Evolutionary conservation across 2,888 invertebrate genomes (phyloP).

Genomic region (Ethmia dodecea): DNA sequence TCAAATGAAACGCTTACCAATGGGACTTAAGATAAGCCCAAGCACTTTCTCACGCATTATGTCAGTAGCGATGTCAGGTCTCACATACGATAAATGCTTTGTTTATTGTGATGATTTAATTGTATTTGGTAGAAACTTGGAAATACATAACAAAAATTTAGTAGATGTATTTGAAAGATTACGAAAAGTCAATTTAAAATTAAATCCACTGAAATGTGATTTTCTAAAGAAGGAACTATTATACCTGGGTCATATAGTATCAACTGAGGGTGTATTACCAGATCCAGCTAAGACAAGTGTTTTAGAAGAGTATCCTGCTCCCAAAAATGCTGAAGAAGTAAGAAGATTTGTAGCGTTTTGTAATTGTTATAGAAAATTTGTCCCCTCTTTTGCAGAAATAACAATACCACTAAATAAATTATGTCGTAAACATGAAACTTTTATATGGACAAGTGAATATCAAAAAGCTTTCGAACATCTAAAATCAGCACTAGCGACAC

Average conservation of each 20-base stretch:
- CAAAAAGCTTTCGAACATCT: neutral
- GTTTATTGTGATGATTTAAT: conserved; percentile 8
- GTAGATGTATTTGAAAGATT: conserved; percentile 4
- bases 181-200: conserved; percentile 9
- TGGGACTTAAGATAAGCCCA: conserved; percentile 12
- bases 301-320: conserved; percentile 9
- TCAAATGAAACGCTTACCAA: conserved; percentile 10
- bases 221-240: conserved; percentile 11
- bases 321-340: conserved; percentile 12
- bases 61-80: conserved; percentile 10
- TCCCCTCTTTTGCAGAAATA: conserved; percentile 11
- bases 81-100: conserved; percentile 8
- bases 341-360: conserved; percentile 5
- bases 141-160: conserved; percentile 6
- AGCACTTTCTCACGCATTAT: conserved; percentile 8
- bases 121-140: conserved; percentile 3
- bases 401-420: conserved; percentile 8
- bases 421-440: conserved; percentile 6
- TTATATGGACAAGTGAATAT: conserved; percentile 6
- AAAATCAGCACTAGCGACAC: conserved; percentile 8
- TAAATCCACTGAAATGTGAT: conserved; percentile 8
- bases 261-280: conserved; percentile 10
- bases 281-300: conserved; percentile 12
- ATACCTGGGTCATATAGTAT: conserved; percentile 14
- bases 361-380: conserved; percentile 13